Evolutionary conservation across 35 echinoderm and acorn worm genomes (phyloP).

Genomic region (Ophiothrix spiculata): DNA sequence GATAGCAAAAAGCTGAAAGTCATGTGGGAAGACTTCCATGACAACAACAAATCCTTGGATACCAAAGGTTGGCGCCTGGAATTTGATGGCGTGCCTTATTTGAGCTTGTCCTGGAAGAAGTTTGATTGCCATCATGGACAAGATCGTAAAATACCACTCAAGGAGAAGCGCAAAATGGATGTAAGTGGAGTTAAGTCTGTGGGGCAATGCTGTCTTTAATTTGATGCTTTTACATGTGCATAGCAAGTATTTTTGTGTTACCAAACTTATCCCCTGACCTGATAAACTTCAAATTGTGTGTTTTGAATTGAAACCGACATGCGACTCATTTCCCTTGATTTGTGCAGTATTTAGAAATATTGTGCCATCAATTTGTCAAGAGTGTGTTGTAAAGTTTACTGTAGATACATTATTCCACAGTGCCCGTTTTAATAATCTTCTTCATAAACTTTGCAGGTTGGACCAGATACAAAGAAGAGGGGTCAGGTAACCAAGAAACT

Average conservation of each 20-base stretch:
- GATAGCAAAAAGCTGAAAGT: not conserved
- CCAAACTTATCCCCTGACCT: too few relatives aligned
- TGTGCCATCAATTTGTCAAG: not conserved
- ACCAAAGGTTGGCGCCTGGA: not conserved
- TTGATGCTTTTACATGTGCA: too few relatives aligned
- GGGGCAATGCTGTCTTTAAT: too few relatives aligned
- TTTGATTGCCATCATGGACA: not conserved
- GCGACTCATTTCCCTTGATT: too few relatives aligned
- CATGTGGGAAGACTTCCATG: not conserved
- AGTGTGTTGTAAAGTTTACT: not conserved
- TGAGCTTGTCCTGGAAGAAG: not conserved
- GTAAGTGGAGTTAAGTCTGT: not conserved
- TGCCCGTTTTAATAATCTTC: not conserved
- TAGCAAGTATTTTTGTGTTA: too few relatives aligned
- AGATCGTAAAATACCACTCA: not conserved
- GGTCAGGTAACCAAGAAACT: not conserved
- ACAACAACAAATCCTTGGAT: not conserved
- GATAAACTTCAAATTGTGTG: too few relatives aligned
- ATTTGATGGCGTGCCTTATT: not conserved
- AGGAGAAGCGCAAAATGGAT: not conserved
- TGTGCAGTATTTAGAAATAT: too few relatives aligned
- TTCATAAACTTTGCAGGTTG: not conserved
- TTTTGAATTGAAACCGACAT: too few relatives aligned
- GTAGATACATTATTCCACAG: too few relatives aligned
- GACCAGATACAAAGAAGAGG: not conserved